Base-by-base conservation (phyloP, 2,113 vertebrate species). In the Delphinapterus leucas region DNA sequence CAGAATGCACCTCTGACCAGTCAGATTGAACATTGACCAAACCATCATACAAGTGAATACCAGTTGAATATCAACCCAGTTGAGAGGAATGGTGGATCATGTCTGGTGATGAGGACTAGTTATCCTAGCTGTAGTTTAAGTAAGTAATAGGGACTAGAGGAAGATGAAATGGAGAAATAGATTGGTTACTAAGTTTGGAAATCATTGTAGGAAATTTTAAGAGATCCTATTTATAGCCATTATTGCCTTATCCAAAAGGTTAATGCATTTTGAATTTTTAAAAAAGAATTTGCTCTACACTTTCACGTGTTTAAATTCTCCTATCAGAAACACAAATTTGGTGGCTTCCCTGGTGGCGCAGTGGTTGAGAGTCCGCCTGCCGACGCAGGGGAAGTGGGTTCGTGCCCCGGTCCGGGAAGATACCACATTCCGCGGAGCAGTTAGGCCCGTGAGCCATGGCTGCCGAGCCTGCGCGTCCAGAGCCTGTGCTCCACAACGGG, bases 351-450 rank as follows among this genome's bases (percentile, higher is more conserved):
- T 47, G 44, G 44, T 47, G 44, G 44, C 44, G 9, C 44, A 11
- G 44, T 47, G 44, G 44, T 47, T 47, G 44, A 47, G 44, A 47
- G 44, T 47, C 44, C 9, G 2, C 44, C 44, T 47, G 44, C 44
- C 44, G 9, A 47, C 2, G 2, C 9, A 11, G 44, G 44, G 44
- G 9, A 11, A 2, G 0, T 0, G 44, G 44, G 9, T 47, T 47
- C 44, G 9, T 47, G 9, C 44, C 44, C 44, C 0, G 44, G 44
- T 11, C 10, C 0, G 44, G 44, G 9, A 47, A 47, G 44, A 10
- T 10, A 9, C 44, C 44, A 47, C 44, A 10, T 47, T 10, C 44
- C 0, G 44, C 2, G 2, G 10, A 47, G 44, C 44, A 10, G 9
- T 10, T 47, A 10, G 0, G 2, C 44, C 10, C 0, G 44, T 47